Evolutionary conservation across 2,888 invertebrate genomes (phyloP).

Genomic region (Volucella inflata): DNA sequence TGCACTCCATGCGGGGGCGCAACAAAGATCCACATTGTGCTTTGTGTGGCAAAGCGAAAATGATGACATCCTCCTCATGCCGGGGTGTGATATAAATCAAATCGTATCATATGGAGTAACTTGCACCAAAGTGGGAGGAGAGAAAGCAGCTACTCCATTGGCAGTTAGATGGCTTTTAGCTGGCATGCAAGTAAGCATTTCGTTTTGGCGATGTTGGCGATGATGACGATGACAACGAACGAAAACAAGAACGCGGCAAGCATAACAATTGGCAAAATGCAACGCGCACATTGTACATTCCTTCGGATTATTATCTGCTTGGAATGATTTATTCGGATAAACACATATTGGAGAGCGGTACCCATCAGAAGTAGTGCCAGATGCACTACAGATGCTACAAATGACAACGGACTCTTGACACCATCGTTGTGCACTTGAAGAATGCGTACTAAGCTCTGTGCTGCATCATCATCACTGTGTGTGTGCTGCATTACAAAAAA

Average conservation of each 20-base stretch:
- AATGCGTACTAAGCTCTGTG: constrained; percentile 49
- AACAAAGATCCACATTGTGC: constrained; percentile 71
- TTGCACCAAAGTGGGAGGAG: not conserved
- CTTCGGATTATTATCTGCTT: constrained; percentile 71
- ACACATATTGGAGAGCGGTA: constrained; percentile 24
- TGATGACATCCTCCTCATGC: constrained; percentile 13
- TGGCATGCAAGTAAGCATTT: constrained; percentile 5
- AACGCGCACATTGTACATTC: constrained; percentile 62
- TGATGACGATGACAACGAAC: constrained; percentile 67
- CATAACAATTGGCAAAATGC: constrained; percentile 74
- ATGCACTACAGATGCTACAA: constrained; percentile 69
- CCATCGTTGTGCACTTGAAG: constrained; percentile 67
- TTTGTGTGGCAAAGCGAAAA: not conserved
- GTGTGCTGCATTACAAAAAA: constrained; percentile 14
- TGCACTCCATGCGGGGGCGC: constrained; percentile 45
- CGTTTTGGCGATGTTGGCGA: constrained; percentile 29
- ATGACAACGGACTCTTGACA: constrained; percentile 70
- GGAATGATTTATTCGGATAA: constrained; percentile 72
- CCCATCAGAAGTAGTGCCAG: constrained; percentile 29
- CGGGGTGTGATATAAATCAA: constrained; percentile 65
- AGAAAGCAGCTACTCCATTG: constrained; percentile 9
- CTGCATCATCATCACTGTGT: constrained; percentile 20
- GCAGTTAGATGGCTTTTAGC: constrained; percentile 50
- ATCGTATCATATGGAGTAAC: constrained; percentile 62
- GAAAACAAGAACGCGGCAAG: constrained; percentile 71